Base-by-base conservation (phyloP, 2,888 invertebrate species). In the Apodemia mormo region DNA sequence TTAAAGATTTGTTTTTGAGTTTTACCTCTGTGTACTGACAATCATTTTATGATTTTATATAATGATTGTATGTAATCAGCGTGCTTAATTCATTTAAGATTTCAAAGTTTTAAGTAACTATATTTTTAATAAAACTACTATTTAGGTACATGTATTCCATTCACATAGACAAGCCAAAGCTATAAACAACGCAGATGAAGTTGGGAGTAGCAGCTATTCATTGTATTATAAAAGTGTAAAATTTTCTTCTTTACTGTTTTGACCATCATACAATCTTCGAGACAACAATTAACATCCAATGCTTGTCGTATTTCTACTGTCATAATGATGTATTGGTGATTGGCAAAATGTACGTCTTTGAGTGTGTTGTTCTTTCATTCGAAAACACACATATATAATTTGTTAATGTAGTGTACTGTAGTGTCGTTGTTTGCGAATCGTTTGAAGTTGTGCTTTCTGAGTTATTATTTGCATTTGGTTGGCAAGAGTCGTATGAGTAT, bases 361-460 rank as follows among this genome's bases (percentile, higher is more conserved):
- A n/a, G 52, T 52, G n/a, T 14, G 45, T 40, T 40, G 37, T 49
- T n/a, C 52, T 52, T n/a, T 52, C 52, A 3, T 52, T 52, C 7
- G 2, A 54, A 54, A 54, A 45, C 45, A 45, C 45, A 45, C 45
- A 22, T 54, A 12, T 7, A 54, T 22, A 54, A 54, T 54, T 54
- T 54, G 54, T 54, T 22, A 54, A 54, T 54, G 54, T 54, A 54
- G 22, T 54, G 22, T 22, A 9, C 54, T 54, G n/a, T 54, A 22
- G 54, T 8, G 54, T 54, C 22, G 22, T 54, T 54, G 22, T 54
- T 54, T 22, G 54, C 54, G 54, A 33, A n/a, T 37, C 64, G 64
- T 64, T 64, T 64, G n/a, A 64, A 37, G 64, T 64, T 37, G 7
- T 14, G 37, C 37, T 33, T 64, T 64, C 64, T 37, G 37, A 64